A percentile compares a stretch with the other conserved stretches of the same genome.
phyloP scores from a whole-genome alignment of 2,113 vertebrate species.

The Hiodon alosoides region DNA sequence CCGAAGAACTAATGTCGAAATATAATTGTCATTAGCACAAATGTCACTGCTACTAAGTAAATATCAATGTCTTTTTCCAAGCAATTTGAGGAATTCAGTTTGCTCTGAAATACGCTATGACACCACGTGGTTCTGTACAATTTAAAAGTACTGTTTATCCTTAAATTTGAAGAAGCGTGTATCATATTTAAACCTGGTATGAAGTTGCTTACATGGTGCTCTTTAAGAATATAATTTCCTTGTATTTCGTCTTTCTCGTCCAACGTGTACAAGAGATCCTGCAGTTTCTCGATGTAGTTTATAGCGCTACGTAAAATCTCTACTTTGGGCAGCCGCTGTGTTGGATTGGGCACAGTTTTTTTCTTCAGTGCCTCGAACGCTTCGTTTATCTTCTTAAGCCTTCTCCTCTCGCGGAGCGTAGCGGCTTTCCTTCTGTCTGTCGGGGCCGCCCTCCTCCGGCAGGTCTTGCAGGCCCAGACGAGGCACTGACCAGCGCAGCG shows the following conservation, averaged over 20 bases:
- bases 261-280: conserved; percentile 84
- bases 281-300: conserved; percentile 91
- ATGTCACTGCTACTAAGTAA: too few relatives aligned
- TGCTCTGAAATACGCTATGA: too few relatives aligned
- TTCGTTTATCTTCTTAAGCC: conserved; percentile 97
- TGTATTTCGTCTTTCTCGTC: conserved; percentile 82
- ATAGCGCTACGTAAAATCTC: conserved; percentile 96
- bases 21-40: too few relatives aligned
- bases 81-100: too few relatives aligned
- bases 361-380: conserved; percentile 93
- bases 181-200: background rate
- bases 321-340: conserved; percentile 93
- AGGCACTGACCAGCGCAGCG: conserved; percentile 92
- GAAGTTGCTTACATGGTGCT: conserved; percentile 68
- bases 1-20: too few relatives aligned
- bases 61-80: too few relatives aligned
- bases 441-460: conserved; percentile 89
- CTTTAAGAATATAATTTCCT: conserved; percentile 65
- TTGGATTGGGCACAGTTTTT: conserved; percentile 90
- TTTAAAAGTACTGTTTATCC: too few relatives aligned
- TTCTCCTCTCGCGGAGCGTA: conserved; percentile 82
- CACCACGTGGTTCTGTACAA: too few relatives aligned
- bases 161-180: too few relatives aligned
- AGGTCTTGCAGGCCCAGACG: conserved; percentile 95
- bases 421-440: conserved; percentile 89